Base-by-base conservation (phyloP, 2,113 vertebrate species). In the Carassius carassius region DNA sequence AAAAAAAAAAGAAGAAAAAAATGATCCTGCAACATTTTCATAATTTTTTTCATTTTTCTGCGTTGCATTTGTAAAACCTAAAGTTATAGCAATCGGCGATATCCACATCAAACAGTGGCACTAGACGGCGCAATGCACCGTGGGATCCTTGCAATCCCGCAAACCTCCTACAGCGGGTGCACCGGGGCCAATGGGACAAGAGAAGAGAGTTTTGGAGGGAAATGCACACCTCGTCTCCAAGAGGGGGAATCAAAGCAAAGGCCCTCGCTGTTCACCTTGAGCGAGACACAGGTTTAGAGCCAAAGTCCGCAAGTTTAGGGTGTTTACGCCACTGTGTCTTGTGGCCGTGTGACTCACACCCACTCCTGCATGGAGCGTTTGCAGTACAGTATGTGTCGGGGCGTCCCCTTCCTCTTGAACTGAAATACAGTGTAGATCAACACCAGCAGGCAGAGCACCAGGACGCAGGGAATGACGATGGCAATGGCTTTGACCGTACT, bases 301-400 rank as follows among this genome's bases (percentile, higher is more conserved):
- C 93, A 94, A 93, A 95, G 93, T 95, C 95, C 90, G 94, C 93
- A 93, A 94, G 94, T 96, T 92, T 77, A 76, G 80, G 81, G 81
- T 88, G 87, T 21, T 67, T 62, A 23, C 74, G 14, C 84, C 81
- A 87, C 81, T 56, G n/a, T 37, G 63, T 82, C 86, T 29, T 23
- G 47, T 79, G 83, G 70, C 78, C 23, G 63, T n/a, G 41, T n/a
- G 41, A 67, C 47, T 98, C 96, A 99, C 93, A 99, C 98, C 98
- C 98, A 99, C 94, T 99, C 98, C 96, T 99, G 98, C 98, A 99
- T 99, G 96, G 98, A 99, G 95, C 98, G 98, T 95, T 99, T 99
- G 94, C 98, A 99, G 96, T 99, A 99, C 95, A 99, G 96, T 98
- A 99, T 99, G 98, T 99, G 97, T 84, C 97, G 96, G 21, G 98